phyloP scores from a whole-genome alignment of 2,888 invertebrate species.

The Beris chalybata region DNA sequence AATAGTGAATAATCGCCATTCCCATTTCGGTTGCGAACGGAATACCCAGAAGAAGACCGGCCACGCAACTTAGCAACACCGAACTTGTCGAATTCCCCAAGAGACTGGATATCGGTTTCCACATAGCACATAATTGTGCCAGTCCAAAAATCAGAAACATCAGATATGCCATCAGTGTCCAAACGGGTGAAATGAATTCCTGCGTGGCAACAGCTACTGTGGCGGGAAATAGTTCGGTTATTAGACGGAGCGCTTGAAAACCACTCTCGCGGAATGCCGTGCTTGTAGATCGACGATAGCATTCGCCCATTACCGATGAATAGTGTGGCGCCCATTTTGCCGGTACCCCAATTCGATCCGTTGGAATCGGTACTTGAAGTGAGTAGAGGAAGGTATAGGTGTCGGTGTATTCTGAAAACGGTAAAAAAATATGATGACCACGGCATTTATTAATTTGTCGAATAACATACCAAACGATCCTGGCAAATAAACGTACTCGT shows the following conservation, averaged over 20 bases:
- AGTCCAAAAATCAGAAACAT: conserved; percentile 83
- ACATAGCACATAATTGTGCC: conserved; percentile 85
- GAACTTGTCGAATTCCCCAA: conserved; percentile 73
- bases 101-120: conserved; percentile 88
- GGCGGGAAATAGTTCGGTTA: conserved; percentile 89
- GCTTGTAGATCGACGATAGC: conserved; percentile 32
- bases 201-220: conserved; percentile 76
- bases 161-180: conserved; percentile 86
- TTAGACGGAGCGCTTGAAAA: conserved; percentile 80
- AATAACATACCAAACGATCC: conserved; percentile 79
- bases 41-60: conserved; percentile 80
- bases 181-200: conserved; percentile 78
- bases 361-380: conserved; percentile 63
- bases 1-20: conserved; percentile 77
- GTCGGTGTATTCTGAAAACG: conserved; percentile 68
- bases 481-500: conserved; percentile 75
- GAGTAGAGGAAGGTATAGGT: conserved; percentile 71
- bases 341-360: conserved; percentile 60
- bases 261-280: conserved; percentile 65
- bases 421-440: background rate
- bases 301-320: conserved; percentile 53
- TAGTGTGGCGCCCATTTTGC: conserved; percentile 52
- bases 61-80: conserved; percentile 75
- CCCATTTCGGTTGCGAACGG: conserved; percentile 86
- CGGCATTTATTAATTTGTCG: background rate